Base-by-base conservation (phyloP, 2,113 vertebrate species). In the Pituophis catenifer region DNA sequence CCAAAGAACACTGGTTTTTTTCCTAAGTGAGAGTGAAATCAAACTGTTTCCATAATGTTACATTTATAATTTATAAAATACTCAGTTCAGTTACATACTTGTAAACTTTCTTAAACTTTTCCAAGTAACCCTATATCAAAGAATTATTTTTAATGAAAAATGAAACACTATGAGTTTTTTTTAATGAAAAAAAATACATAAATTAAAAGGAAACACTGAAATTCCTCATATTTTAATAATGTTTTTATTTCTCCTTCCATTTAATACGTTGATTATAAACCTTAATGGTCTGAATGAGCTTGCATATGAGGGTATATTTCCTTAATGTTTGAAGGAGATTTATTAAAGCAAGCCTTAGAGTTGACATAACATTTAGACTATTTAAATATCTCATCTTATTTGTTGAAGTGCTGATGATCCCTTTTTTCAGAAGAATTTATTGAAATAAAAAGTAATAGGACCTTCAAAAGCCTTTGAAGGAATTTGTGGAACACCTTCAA, bases 1-100 rank as follows among this genome's bases (percentile, higher is more conserved):
- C 15, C 17, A 81, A 81, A 81, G 33, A 81, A 95, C 95, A 93
- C 92, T 26, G 89, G 10, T 95, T 95, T 93, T 53, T 8, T 85
- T 89, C 93, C 94, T 62, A 0, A 95, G 44, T 2, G 62, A 86
- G 89, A 44, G 90, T 58, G 65, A 89, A 94, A 93, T 88, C 62
- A 88, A 92, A 24, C 92, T 0, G 70, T 93, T 92, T 8, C 0
- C 44, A 13, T 92, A 89, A 52, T 57, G 86, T 91, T 53, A 21
- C 23, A 5, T 89, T 59, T 29, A 55, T n/a, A 44, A 89, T 54
- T 1, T 2, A 48, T 92, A 75, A 38, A 0, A 0, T 10, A 26
- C 8, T 91, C 93, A 91, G 55, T 90, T 44, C 48, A 93, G 93
- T 54, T 38, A 19, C 62, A 8, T 48, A 15, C 55, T 38, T 13